phyloP scores from a whole-genome alignment of 2,797 vertebrate species.

The Pantherophis alleghaniensis region DNA sequence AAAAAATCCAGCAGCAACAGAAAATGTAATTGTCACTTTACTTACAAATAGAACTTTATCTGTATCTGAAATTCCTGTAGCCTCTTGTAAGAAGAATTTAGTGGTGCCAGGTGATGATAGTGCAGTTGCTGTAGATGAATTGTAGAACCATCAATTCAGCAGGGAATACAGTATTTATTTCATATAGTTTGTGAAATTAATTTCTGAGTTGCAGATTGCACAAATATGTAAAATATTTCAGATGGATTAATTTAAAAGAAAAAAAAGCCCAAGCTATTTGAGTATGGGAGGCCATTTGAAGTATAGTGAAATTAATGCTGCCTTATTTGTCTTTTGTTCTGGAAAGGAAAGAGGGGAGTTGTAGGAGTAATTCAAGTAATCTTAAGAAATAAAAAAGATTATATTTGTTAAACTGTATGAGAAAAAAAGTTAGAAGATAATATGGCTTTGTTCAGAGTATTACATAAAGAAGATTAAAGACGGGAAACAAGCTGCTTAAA shows the following conservation, averaged over 20 bases:
- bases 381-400: conserved; percentile 65
- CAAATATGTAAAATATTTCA: conserved; percentile 64
- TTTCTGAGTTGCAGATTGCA: conserved; percentile 13
- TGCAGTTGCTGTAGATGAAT: not conserved
- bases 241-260: conserved; percentile 48
- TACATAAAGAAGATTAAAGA: conserved; percentile 81
- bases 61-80: not conserved
- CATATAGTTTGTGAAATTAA: not conserved
- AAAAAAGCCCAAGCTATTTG: conserved; percentile 34
- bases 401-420: conserved; percentile 74
- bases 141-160: not conserved
- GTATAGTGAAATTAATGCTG: conserved; percentile 43
- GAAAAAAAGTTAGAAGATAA: conserved; percentile 73
- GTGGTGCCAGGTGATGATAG: not conserved
- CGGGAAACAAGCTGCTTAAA: conserved; percentile 80
- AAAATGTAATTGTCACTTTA: not conserved
- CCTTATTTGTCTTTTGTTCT: conserved; percentile 53
- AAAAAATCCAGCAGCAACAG: not conserved
- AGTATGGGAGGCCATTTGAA: conserved; percentile 49
- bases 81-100: not conserved
- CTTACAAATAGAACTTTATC: not conserved
- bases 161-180: conserved; percentile 1
- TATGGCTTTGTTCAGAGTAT: conserved; percentile 75
- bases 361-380: conserved; percentile 76
- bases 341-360: conserved; percentile 35